Conservation (phyloP, 2,113 vertebrate genomes). For the Mixornis gularis region DNA sequence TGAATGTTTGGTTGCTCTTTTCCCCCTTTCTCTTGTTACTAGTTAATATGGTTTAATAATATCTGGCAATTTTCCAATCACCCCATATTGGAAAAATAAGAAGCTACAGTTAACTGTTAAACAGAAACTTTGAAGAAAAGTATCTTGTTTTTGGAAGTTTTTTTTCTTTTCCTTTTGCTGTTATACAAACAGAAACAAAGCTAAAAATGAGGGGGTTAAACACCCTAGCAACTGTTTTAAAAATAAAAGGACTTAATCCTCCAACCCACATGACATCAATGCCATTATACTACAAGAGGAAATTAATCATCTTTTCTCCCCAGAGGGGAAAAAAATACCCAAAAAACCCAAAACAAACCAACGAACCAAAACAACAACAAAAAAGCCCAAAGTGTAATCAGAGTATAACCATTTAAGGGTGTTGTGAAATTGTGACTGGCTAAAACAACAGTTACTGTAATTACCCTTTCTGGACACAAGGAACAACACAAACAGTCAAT, state of each 20-base stretch:
- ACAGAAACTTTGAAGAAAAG: neutral
- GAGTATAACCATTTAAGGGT: neutral
- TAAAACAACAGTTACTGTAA: conserved; percentile 16
- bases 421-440: neutral
- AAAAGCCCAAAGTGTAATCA: neutral
- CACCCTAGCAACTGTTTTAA: conserved; percentile 24
- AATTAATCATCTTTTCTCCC: conserved; percentile 41
- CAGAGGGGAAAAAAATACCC: neutral
- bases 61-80: neutral
- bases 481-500: neutral
- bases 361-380: neutral
- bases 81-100: neutral
- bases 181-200: neutral
- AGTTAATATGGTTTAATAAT: neutral
- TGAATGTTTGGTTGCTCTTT: neutral
- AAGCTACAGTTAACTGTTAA: neutral
- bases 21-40: neutral
- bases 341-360: neutral
- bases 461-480: neutral
- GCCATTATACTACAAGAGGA: conserved; percentile 25
- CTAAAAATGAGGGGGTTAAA: neutral
- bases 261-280: conserved; percentile 14
- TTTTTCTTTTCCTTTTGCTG: neutral
- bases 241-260: conserved; percentile 34
- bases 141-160: neutral